These are phyloP conservation scores for Catamblyrhynchus diadema DNA, from an alignment of 2,797 vertebrate genomes.

Conservation along the genomic window DNA sequence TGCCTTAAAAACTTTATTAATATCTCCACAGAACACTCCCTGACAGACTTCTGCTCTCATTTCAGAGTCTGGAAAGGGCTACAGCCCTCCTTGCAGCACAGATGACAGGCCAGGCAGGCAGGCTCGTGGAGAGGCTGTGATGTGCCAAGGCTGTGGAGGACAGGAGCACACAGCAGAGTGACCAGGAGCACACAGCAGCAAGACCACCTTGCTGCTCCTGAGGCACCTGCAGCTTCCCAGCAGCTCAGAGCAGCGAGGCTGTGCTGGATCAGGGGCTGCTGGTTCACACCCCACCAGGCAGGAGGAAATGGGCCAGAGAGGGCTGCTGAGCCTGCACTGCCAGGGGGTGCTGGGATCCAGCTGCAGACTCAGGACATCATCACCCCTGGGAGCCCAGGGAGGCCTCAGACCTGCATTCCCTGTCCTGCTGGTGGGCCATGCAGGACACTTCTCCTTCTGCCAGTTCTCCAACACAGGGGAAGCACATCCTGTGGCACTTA, in stretches of 20 bases:
- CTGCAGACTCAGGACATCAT: background rate
- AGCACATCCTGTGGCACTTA: background rate
- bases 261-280: background rate
- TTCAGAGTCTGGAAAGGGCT: background rate
- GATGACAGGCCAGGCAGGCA: background rate
- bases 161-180: fast-evolving
- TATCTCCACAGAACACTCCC: background rate
- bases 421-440: background rate
- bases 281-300: background rate
- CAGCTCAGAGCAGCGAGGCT: background rate
- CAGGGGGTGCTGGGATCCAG: background rate
- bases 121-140: background rate
- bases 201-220: fast-evolving
- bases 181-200: no score
- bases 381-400: background rate
- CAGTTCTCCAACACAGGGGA: background rate
- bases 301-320: background rate
- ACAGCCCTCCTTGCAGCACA: background rate
- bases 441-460: background rate
- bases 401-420: background rate
- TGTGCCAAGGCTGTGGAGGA: background rate
- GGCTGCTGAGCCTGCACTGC: background rate
- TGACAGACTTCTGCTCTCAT: background rate
- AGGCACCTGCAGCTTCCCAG: background rate
- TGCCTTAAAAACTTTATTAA: background rate